Conservation (phyloP, 2,797 vertebrate species). For the Gila robusta region DNA sequence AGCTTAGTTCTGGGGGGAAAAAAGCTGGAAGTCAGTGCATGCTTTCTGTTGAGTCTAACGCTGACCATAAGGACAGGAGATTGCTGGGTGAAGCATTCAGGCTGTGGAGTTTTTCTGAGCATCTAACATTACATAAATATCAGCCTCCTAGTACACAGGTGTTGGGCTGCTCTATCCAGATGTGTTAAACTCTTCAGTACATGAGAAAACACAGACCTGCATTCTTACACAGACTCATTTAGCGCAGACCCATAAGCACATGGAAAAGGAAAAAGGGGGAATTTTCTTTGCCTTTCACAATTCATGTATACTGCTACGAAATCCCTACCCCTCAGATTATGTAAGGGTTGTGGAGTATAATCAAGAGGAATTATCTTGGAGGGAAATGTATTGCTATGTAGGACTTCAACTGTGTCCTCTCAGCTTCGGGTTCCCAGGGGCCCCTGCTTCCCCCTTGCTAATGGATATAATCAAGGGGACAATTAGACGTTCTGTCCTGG, state of each 20-base stretch:
- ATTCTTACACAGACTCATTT: conserved; percentile 45
- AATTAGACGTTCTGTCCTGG: conserved; percentile 67
- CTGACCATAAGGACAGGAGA: conserved; percentile 48
- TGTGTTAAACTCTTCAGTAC: conserved; percentile 30
- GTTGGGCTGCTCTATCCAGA: conserved; percentile 25
- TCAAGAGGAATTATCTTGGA: conserved; percentile 53
- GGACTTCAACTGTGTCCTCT: conserved; percentile 44
- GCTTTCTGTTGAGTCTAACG: conserved; percentile 29
- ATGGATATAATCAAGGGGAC: conserved; percentile 68
- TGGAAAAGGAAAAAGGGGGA: conserved; percentile 19
- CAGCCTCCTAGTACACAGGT: conserved; percentile 13
- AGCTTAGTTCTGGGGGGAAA: conserved; percentile 32
- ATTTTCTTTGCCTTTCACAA: conserved; percentile 8
- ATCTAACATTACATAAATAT: conserved; percentile 31
- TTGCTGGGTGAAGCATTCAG: conserved; percentile 22
- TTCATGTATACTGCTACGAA: not conserved
- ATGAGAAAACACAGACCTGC: conserved; percentile 42
- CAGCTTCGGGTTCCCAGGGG: conserved; percentile 54
- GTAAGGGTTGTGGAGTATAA: conserved; percentile 49
- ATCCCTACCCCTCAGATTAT: conserved; percentile 15
- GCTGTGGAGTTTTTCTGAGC: conserved; percentile 22
- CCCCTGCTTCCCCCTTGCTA: conserved; percentile 61
- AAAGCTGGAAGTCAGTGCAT: conserved; percentile 1
- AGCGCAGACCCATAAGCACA: not conserved
- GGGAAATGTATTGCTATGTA: conserved; percentile 54